phyloP scores from a whole-genome alignment of 2,888 invertebrate species.

The Tetragonula carbonaria region DNA sequence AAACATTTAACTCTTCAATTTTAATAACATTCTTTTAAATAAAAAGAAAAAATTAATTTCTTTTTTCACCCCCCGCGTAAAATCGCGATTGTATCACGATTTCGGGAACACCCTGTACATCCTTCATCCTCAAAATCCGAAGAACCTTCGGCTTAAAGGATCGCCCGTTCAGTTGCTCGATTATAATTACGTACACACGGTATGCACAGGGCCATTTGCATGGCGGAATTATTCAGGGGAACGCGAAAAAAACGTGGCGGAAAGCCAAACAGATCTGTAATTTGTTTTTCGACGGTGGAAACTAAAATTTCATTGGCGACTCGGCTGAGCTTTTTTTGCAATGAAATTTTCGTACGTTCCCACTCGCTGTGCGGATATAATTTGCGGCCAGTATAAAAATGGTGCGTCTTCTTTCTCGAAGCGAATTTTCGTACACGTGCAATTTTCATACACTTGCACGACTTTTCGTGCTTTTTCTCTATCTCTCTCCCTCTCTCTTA shows the following conservation, averaged over 20 bases:
- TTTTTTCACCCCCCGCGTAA: no score
- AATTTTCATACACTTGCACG: not conserved
- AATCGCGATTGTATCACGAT: no score
- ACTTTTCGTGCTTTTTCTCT: not conserved
- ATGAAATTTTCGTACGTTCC: constrained; percentile 21
- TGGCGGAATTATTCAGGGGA: not conserved
- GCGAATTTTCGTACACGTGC: not conserved
- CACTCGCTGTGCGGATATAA: not conserved
- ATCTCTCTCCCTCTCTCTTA: no score
- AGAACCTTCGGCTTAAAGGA: not conserved
- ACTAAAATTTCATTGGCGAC: constrained; percentile 55
- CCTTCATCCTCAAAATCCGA: no score
- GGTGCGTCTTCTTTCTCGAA: not conserved
- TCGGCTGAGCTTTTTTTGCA: constrained; percentile 20
- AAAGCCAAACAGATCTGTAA: constrained; percentile 38
- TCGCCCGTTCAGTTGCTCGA: not conserved
- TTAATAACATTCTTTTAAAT: no score
- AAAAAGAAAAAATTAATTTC: no score
- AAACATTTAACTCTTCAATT: no score
- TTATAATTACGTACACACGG: constrained; percentile 6
- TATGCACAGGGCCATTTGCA: constrained; percentile 23
- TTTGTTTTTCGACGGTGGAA: constrained; percentile 37
- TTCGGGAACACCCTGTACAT: no score
- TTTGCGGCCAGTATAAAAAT: not conserved
- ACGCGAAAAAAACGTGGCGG: not conserved